Base-by-base conservation (phyloP, 2,797 vertebrate species). In the Hoplostethus atlanticus region DNA sequence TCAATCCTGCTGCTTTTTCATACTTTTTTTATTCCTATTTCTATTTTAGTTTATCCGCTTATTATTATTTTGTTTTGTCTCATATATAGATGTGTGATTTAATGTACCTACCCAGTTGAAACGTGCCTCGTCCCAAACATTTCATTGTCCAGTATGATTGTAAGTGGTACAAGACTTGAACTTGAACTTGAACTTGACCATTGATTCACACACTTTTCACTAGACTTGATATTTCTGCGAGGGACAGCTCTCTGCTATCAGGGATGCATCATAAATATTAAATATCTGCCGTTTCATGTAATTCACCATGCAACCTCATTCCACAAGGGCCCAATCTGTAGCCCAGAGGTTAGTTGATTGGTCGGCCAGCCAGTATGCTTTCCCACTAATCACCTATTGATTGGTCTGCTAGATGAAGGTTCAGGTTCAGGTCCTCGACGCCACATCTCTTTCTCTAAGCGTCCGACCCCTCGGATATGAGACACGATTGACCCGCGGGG, bases 401-500 rank as follows among this genome's bases (percentile, higher is more conserved):
- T 89, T 64, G 79, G 56, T 34, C 60, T 10, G 68, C 70, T 46
- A 44, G 48, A 47, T 71, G 71, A 57, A 70, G 70, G 79, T 84
- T 47, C 40, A 66, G 64, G 30, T 75, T 51, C 52, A 40, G 53
- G 48, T 64, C 65, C n/a, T 64, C 46, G 6, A 7, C 40, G 1
- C 54, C 21, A 17, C 68, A 38, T 53, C 66, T 25, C 46, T 30
- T 61, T 58, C 53, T 58, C 68, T 42, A 52, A 56, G 77, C 58
- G 31, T 68, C 64, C 25, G 59, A 63, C 59, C 63, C 64, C 17
- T 47, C 0, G 25, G n/a, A 71, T 78, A 44, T 17, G 73, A 71
- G 73, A 67, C 76, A 6, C 4, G 1, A 46, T 21, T 86, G 87
- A 89, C 86, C 90, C 54, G 65, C 9, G 38, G 82, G 86, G 69